These are phyloP conservation scores for Muntiacus reevesi DNA, from an alignment of 2,113 vertebrate species.

Conservation along the genomic window DNA sequence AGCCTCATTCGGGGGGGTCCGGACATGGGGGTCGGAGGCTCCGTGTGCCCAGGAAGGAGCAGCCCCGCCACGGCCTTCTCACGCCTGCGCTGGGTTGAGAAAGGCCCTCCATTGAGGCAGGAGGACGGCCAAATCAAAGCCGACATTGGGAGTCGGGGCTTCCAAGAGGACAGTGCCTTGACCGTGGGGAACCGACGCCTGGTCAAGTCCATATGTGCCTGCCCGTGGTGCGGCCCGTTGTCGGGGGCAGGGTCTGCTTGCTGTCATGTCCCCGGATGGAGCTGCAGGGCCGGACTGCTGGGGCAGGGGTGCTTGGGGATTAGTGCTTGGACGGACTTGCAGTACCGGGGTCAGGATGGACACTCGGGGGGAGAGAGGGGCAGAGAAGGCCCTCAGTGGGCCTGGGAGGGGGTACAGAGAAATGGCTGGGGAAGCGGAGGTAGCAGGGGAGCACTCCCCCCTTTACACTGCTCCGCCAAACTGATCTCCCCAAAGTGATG, in stretches of 20 bases:
- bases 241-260: neutral
- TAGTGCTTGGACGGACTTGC: neutral
- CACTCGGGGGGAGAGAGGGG: neutral
- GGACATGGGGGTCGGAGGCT: neutral
- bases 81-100: neutral
- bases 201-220: neutral
- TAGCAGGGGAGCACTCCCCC: fast-evolving
- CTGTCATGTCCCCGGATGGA: neutral
- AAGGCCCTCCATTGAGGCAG: neutral
- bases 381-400: neutral
- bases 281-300: neutral
- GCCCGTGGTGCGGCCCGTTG: fast-evolving
- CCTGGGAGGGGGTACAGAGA: neutral
- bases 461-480: fast-evolving
- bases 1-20: neutral
- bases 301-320: fast-evolving
- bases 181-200: neutral
- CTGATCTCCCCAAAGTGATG: neutral
- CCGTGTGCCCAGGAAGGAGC: neutral
- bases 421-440: neutral
- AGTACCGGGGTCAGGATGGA: neutral
- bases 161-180: neutral
- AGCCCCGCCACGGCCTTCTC: neutral
- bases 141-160: neutral
- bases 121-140: neutral